Conservation (phyloP, 2,888 invertebrate genomes). For the Oxytorus armatus region DNA sequence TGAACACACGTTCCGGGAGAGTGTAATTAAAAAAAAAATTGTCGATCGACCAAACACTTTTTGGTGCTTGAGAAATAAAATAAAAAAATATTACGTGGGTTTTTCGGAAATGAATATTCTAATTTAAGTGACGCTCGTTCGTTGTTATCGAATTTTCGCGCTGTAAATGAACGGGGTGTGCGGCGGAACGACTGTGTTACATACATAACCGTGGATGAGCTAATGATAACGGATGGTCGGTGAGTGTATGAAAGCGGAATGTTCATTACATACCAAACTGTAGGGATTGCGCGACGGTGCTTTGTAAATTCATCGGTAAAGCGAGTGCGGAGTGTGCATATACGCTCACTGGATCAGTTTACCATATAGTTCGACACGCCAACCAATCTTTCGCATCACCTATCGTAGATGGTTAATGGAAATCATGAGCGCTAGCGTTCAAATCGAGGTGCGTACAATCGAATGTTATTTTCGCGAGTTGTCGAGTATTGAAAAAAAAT, state of each 20-base stretch:
- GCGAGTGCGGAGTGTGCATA: constrained; percentile 20
- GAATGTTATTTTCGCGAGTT: no score
- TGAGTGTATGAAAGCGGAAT: constrained; percentile 26
- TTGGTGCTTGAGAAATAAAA: no score
- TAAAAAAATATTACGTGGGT: no score
- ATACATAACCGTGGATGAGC: constrained; percentile 30
- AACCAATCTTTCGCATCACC: constrained; percentile 31
- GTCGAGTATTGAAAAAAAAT: no score
- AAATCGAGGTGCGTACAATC: no score
- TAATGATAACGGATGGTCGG: constrained; percentile 52
- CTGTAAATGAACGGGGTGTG: neutral
- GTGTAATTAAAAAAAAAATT: no score
- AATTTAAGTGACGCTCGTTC: no score
- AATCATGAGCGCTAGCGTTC: no score
- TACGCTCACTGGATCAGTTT: constrained; percentile 19
- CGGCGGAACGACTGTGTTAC: neutral
- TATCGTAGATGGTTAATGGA: constrained; percentile 19
- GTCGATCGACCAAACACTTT: no score
- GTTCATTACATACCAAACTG: constrained; percentile 37
- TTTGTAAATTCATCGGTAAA: constrained; percentile 51
- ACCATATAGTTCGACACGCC: constrained; percentile 29
- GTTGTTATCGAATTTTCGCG: neutral
- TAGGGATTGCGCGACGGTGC: constrained; percentile 14
- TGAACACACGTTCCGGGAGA: no score
- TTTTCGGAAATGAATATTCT: no score